A percentile compares a stretch with the other conserved stretches of the same genome.
phyloP scores from a whole-genome alignment of 2,888 invertebrate genomes.

The Rapana venosa region DNA sequence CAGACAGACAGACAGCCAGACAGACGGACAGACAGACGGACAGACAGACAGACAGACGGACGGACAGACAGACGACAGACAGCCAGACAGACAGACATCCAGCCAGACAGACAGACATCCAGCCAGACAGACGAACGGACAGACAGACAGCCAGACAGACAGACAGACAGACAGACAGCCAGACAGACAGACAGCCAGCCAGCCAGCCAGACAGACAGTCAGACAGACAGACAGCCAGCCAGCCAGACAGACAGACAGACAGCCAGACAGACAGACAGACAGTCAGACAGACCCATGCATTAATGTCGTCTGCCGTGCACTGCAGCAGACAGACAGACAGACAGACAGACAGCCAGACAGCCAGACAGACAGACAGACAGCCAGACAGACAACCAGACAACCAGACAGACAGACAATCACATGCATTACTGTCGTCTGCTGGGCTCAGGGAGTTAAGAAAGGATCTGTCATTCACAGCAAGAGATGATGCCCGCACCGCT shows the following conservation, averaged over 20 bases:
- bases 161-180: neutral
- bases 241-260: neutral
- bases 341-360: too few relatives aligned
- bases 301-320: neutral
- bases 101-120: too few relatives aligned
- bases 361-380: too few relatives aligned
- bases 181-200: neutral
- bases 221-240: neutral
- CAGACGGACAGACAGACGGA: too few relatives aligned
- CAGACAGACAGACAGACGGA: too few relatives aligned
- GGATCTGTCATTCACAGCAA: neutral
- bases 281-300: neutral
- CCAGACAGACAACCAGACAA: too few relatives aligned
- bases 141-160: neutral
- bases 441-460: neutral
- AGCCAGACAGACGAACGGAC: too few relatives aligned
- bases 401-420: neutral
- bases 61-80: too few relatives aligned
- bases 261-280: neutral
- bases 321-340: neutral
- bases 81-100: too few relatives aligned
- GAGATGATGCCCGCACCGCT: neutral
- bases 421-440: neutral
- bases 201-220: neutral
- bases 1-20: too few relatives aligned